Conservation (phyloP, 2,113 vertebrate species). For the Hemiscyllium ocellatum region DNA sequence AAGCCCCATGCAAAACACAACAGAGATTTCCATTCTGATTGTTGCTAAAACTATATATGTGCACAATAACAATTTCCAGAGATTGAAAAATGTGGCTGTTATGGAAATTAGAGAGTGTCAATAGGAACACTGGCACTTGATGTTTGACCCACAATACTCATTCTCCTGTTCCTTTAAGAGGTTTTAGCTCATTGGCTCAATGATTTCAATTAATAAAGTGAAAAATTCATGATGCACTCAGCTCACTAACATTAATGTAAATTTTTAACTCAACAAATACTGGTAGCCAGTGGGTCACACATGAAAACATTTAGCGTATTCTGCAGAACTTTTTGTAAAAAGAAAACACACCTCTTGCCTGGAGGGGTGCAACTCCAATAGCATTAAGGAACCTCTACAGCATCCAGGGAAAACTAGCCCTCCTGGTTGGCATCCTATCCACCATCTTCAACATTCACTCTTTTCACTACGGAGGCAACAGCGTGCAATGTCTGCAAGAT, state of each 20-base stretch:
- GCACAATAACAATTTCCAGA: too few species aligned
- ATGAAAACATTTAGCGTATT: neutral
- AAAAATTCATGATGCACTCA: neutral
- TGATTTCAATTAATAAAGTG: neutral
- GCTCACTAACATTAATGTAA: neutral
- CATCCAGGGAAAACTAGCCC: too few species aligned
- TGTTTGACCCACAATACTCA: neutral
- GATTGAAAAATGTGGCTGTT: neutral
- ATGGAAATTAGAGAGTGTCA: neutral
- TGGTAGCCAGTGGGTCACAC: neutral
- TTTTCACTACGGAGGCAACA: too few species aligned
- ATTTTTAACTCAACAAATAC: neutral
- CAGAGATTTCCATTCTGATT: neutral
- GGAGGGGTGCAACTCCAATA: too few species aligned
- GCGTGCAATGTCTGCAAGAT: too few species aligned
- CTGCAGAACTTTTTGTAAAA: neutral
- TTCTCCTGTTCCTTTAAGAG: neutral
- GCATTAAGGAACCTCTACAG: too few species aligned
- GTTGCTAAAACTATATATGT: neutral
- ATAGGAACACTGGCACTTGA: neutral
- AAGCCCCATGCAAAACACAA: neutral
- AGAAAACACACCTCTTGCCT: too few species aligned
- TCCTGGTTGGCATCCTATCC: too few species aligned
- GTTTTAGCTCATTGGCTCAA: neutral
- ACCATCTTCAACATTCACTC: too few species aligned